Conservation (phyloP, 2,888 invertebrate species). For the Stenichneumon culpator region DNA sequence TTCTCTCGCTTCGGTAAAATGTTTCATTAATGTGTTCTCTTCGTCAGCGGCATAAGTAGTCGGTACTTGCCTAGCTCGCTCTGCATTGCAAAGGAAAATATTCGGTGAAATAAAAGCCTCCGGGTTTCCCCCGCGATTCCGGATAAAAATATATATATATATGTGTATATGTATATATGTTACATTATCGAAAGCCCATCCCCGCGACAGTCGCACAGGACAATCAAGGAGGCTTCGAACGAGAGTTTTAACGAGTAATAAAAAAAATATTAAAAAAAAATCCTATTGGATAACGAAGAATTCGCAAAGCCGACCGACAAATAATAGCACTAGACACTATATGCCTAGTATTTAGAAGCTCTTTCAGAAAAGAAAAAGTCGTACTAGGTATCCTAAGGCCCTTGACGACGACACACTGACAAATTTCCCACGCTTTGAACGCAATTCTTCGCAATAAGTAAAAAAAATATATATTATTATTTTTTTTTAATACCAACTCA, state of each 20-base stretch:
- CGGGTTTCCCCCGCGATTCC: background rate
- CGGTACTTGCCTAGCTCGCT: constrained; percentile 21
- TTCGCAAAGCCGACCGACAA: constrained; percentile 56
- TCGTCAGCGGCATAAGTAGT: constrained; percentile 22
- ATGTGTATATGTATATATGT: background rate
- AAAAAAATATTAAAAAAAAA: background rate
- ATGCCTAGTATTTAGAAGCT: constrained; percentile 54
- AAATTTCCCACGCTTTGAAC: constrained; percentile 28
- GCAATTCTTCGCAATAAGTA: background rate
- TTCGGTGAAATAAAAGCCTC: background rate
- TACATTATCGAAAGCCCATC: constrained; percentile 2
- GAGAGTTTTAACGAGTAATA: constrained; percentile 2
- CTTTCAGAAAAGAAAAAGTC: constrained; percentile 16
- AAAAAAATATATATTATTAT: background rate
- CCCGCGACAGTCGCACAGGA: constrained; percentile 1
- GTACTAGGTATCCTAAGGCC: constrained; percentile 41
- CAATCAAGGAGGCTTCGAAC: constrained; percentile 4
- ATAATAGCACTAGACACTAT: constrained; percentile 56
- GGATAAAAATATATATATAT: background rate
- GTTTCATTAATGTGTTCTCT: constrained; percentile 28
- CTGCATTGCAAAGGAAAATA: constrained; percentile 33
- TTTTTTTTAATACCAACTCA: constrained; percentile 15
- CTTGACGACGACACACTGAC: constrained; percentile 37
- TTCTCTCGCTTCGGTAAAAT: constrained; percentile 36
- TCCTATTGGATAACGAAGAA: constrained; percentile 39